These are phyloP conservation scores for Anguilla marmorata DNA, from an alignment of 2,797 vertebrate genomes.

Conservation along the genomic window DNA sequence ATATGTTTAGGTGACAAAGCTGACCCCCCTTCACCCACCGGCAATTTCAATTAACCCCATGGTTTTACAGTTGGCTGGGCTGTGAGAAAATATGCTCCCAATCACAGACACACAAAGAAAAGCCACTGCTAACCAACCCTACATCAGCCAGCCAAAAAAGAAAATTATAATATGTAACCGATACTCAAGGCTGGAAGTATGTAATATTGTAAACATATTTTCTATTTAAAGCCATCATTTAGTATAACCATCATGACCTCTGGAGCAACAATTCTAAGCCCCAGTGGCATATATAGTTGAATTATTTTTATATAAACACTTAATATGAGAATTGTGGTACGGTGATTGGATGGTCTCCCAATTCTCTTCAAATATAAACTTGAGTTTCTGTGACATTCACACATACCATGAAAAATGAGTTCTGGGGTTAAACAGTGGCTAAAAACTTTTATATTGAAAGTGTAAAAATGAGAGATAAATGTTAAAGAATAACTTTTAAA, in stretches of 20 bases:
- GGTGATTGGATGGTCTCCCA: not conserved
- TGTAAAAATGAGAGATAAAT: not conserved
- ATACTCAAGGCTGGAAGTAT: not conserved
- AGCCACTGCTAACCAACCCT: not conserved
- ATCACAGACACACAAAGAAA: not conserved
- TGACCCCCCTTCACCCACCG: slow-evolving; percentile 45
- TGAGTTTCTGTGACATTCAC: not conserved
- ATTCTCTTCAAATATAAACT: not conserved
- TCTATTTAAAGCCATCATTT: not conserved
- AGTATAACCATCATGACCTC: not conserved
- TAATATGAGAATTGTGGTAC: not conserved
- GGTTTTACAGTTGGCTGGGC: slow-evolving; percentile 43
- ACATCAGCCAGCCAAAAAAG: too few relatives aligned
- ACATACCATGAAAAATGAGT: not conserved
- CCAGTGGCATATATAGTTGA: not conserved
- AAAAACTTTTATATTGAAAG: not conserved
- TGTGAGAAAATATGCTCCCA: slow-evolving; percentile 43
- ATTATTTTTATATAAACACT: not conserved
- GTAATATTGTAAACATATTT: not conserved
- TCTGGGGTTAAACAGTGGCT: not conserved
- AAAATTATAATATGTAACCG: not conserved
- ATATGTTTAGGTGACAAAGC: slow-evolving; percentile 46
- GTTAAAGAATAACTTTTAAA: not conserved
- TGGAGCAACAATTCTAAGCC: not conserved
- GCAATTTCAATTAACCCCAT: slow-evolving; percentile 50